Evolutionary conservation across 2,888 invertebrate genomes (phyloP).

Genomic region (Cistogaster globosa): DNA sequence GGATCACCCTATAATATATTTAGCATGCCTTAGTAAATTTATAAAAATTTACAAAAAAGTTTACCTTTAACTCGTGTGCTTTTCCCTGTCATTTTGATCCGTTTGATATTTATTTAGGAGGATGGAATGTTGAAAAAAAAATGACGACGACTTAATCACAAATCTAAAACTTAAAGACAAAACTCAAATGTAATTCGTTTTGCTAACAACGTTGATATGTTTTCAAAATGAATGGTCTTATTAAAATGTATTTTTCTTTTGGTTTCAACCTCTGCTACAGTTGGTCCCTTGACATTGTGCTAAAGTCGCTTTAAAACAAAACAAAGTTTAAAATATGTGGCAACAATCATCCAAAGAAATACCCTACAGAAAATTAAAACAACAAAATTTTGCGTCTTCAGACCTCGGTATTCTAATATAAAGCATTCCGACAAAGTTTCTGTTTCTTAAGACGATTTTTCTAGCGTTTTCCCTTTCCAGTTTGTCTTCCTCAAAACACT

Average conservation of each 20-base stretch:
- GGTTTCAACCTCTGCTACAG: conserved; percentile 14
- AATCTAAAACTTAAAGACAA: conserved; percentile 37
- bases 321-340: not conserved
- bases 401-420: not conserved
- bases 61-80: conserved; percentile 2
- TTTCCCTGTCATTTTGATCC: conserved; percentile 16
- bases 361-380: not conserved
- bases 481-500: not conserved
- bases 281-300: conserved; percentile 52
- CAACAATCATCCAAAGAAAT: not conserved
- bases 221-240: conserved; percentile 50
- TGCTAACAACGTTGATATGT: conserved; percentile 33
- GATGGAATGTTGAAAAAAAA: conserved; percentile 15
- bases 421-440: not conserved
- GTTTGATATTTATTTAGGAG: conserved; percentile 5
- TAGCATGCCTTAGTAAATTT: not conserved
- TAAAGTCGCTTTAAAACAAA: conserved; percentile 5
- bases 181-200: conserved; percentile 25
- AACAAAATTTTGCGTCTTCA: not conserved
- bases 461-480: not conserved
- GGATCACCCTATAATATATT: not conserved
- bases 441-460: not conserved
- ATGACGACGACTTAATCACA: conserved; percentile 63
- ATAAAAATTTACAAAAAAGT: not conserved
- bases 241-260: conserved; percentile 42